These are phyloP conservation scores for Hyposoter dolosus DNA, from an alignment of 2,888 invertebrate species.

Conservation along the genomic window DNA sequence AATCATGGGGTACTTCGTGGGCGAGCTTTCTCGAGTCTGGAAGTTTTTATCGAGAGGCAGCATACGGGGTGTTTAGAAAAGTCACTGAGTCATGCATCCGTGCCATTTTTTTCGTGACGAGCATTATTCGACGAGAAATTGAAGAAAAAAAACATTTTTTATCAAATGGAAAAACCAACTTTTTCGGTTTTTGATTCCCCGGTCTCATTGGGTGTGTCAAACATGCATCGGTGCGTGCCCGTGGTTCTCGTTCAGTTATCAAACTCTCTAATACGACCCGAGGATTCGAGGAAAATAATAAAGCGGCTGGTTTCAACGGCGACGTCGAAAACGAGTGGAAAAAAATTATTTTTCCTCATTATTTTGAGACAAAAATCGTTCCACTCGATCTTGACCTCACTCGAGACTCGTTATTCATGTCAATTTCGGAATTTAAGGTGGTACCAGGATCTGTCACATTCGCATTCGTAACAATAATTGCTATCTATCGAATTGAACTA, in stretches of 20 bases:
- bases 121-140: not conserved
- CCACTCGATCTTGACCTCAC: not conserved
- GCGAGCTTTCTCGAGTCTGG: constrained; percentile 50
- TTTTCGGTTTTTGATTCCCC: not conserved
- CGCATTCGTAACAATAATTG: constrained; percentile 59
- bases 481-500: constrained; percentile 68
- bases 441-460: not conserved
- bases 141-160: not conserved
- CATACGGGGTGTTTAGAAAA: constrained; percentile 42
- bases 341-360: not conserved
- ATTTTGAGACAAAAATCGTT: not conserved
- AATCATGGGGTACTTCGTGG: constrained; percentile 18
- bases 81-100: constrained; percentile 65
- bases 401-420: not conserved
- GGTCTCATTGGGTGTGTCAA: constrained; percentile 44
- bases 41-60: constrained; percentile 61
- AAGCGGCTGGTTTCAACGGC: not conserved
- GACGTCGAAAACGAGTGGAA: not conserved
- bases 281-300: not conserved
- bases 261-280: constrained; percentile 2
- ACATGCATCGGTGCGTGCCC: constrained; percentile 48
- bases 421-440: not conserved
- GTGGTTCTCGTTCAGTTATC: constrained; percentile 12
- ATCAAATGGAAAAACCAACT: not conserved
- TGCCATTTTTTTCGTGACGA: constrained; percentile 52